These are phyloP conservation scores for Automeris io DNA, from an alignment of 2,888 invertebrate species.

Conservation along the genomic window DNA sequence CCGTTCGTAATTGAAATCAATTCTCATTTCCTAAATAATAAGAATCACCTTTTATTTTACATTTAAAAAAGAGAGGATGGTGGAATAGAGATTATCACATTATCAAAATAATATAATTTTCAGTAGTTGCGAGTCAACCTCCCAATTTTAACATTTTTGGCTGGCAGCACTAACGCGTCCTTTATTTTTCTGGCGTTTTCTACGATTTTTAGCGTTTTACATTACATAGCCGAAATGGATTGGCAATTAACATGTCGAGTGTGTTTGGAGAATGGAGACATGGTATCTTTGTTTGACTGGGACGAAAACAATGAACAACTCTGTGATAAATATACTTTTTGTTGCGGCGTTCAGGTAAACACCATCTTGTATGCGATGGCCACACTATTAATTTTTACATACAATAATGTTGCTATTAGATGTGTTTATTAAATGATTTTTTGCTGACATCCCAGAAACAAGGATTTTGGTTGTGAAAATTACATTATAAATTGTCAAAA, in stretches of 20 bases:
- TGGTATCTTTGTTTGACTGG: constrained; percentile 74
- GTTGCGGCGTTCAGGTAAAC: constrained; percentile 69
- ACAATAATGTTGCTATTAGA: constrained; percentile 71
- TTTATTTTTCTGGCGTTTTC: not conserved
- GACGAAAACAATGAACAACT: constrained; percentile 76
- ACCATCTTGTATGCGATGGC: constrained; percentile 76
- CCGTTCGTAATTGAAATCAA: too few relatives aligned
- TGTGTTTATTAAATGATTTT: constrained; percentile 49
- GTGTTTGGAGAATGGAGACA: constrained; percentile 68
- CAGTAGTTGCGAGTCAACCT: too few relatives aligned
- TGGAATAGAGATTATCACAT: too few relatives aligned
- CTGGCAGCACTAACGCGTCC: constrained; percentile 1
- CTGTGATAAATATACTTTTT: constrained; percentile 66
- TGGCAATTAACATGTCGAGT: constrained; percentile 75
- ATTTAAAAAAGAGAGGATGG: too few relatives aligned
- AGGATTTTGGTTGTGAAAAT: constrained; percentile 18
- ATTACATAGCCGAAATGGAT: constrained; percentile 49
- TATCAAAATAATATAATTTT: too few relatives aligned
- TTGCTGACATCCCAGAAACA: constrained; percentile 64
- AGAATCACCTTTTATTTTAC: too few relatives aligned
- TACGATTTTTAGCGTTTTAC: not conserved
- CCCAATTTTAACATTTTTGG: not conserved
- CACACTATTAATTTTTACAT: constrained; percentile 68
- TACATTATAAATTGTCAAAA: not conserved
- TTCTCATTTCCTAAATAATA: too few relatives aligned